Base-by-base conservation (phyloP, 1,140 invertebrate genomes). In the Drosophila orena region DNA sequence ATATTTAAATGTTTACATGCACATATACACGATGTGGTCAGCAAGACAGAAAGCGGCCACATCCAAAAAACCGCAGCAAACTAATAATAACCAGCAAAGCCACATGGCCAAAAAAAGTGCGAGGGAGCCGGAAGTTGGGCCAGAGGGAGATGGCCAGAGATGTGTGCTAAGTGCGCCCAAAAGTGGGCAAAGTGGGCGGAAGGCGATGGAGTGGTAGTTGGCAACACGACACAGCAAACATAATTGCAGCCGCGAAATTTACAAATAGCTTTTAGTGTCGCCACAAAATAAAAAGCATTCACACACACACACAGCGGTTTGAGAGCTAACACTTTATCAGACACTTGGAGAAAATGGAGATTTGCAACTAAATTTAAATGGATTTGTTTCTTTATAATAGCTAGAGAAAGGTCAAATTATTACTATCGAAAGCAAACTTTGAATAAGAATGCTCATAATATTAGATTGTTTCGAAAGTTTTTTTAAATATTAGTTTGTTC, bases 251-350 rank as follows among this genome's bases (percentile, higher is more conserved):
- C 83, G 80, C 83, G 79, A 88, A 86, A 88, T 86, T 86, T 86
- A 86, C 83, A 86, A 86, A 86, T 86, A 88, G 83, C 83, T 86
- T 86, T 86, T 86, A 86, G 83, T 86, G 83, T 88, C 83, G 86
- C 79, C 79, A 61, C 71, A 76, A 83, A 88, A 86, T 86, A 81
- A 75, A 88, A 47, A 66, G 61, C 49, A 58, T 49, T 55, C 35
- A 47, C 62, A 42, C 46, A 59, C 59, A 42, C 42, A 38, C 34
- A 44, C n/a, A 38, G 47, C n/a, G 27, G 17, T 43, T 14, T 10
- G 12, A 30, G 8, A 40, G 44, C 35, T 27, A 50, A 34, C 35
- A 35, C 44, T 68, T 68, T 20, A 64, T 24, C 8, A 43, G 24
- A 11, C 58, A 68, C 59, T 49, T 6, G 10, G 7, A 27, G 10